A percentile compares a stretch with the other conserved stretches of the same genome.
Conservation (phyloP, 2,113 vertebrate species). For the Melanerpes aurifrons region DNA sequence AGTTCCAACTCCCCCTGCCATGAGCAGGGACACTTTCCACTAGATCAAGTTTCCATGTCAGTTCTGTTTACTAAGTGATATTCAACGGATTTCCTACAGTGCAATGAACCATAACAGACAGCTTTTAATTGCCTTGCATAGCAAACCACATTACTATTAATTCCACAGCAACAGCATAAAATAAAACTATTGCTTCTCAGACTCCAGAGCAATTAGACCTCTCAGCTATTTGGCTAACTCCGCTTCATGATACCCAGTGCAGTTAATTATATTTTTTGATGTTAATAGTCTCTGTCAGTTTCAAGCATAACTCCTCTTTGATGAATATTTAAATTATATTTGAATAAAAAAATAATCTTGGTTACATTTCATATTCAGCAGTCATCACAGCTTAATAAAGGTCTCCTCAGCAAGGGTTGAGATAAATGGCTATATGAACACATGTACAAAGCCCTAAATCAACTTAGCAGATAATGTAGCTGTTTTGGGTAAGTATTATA, state of each 20-base stretch:
- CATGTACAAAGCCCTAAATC: constrained; percentile 70
- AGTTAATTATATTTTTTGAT: constrained; percentile 88
- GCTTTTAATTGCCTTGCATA: constrained; percentile 80
- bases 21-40: too few species aligned
- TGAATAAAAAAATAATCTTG: constrained; percentile 89
- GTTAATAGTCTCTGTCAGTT: constrained; percentile 87
- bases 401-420: constrained; percentile 72
- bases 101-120: constrained; percentile 78
- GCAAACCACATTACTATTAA: constrained; percentile 83
- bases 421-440: constrained; percentile 75
- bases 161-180: constrained; percentile 78
- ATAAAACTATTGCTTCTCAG: constrained; percentile 79
- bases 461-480: constrained; percentile 64
- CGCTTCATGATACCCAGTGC: constrained; percentile 82
- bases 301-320: constrained; percentile 85
- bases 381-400: constrained; percentile 83
- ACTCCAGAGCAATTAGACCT: constrained; percentile 82
- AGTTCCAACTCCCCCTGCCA: too few species aligned
- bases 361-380: constrained; percentile 85
- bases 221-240: constrained; percentile 84
- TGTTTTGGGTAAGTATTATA: constrained; percentile 54
- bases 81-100: constrained; percentile 79
- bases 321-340: constrained; percentile 91
- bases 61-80: constrained; percentile 80
- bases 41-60: constrained; percentile 42